Percentiles rank a stretch among this genome's conserved stretches.
Evolutionary conservation across 2,113 vertebrate species (phyloP).

Genomic region (Rousettus leschenaultii): DNA sequence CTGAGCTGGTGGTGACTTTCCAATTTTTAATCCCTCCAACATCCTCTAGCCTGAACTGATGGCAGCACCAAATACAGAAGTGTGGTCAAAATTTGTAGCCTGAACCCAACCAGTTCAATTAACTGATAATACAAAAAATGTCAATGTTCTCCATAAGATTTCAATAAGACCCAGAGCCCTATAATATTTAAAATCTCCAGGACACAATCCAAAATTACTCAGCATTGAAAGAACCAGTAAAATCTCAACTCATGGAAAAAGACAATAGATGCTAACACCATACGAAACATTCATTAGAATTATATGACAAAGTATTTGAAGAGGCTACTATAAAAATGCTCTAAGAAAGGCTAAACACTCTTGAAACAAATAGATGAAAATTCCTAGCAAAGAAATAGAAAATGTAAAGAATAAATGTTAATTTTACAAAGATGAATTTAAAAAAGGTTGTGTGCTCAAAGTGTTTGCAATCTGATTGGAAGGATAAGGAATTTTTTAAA

Average conservation of each 20-base stretch:
- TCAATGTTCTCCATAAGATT: background rate
- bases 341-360: background rate
- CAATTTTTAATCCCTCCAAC: background rate
- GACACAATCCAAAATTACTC: constrained; percentile 26
- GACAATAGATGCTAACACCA: background rate
- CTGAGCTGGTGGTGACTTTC: background rate
- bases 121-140: constrained; percentile 22
- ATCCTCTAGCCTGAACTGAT: background rate
- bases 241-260: background rate
- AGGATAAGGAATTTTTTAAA: background rate
- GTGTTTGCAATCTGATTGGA: background rate
- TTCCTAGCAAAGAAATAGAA: background rate
- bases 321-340: background rate
- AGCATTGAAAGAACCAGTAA: background rate
- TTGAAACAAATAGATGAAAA: background rate
- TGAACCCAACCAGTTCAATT: background rate
- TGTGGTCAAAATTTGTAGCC: background rate
- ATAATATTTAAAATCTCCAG: background rate
- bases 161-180: background rate
- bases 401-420: background rate
- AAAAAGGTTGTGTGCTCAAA: background rate
- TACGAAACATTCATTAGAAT: background rate
- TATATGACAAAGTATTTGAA: background rate
- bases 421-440: background rate
- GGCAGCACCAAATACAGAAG: background rate